Evolutionary conservation across 2,888 invertebrate genomes (phyloP).

Genomic region (Mythimna albipuncta): DNA sequence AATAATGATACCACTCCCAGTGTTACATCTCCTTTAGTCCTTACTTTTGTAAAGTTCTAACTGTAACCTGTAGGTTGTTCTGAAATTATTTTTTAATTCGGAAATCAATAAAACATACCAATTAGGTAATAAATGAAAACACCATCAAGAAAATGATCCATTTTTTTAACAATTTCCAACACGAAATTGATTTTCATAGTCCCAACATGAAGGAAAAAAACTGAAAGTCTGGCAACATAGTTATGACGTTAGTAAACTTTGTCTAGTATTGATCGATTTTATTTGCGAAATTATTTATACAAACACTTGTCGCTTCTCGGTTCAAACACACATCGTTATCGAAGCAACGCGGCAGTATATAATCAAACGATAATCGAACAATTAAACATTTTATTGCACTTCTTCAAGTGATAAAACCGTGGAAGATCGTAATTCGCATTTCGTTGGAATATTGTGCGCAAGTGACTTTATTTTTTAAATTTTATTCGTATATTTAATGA

Average conservation of each 20-base stretch:
- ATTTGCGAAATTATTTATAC: conserved; percentile 74
- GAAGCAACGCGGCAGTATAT: conserved; percentile 48
- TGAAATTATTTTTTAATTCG: neutral
- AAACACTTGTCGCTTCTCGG: conserved; percentile 75
- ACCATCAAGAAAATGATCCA: rapidly evolving
- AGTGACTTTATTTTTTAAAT: conserved; percentile 38
- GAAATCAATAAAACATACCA: rapidly evolving
- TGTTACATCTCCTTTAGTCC: neutral
- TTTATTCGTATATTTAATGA: conserved; percentile 55
- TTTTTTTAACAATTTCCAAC: no score
- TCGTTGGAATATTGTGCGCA: conserved; percentile 30
- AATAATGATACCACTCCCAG: conserved; percentile 6
- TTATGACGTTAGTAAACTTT: conserved; percentile 77
- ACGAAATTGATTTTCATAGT: rapidly evolving
- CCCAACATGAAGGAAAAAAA: neutral
- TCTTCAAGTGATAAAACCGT: conserved; percentile 27
- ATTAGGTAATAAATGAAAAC: neutral
- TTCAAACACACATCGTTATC: conserved; percentile 62
- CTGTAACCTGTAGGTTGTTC: neutral
- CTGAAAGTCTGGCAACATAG: conserved; percentile 65
- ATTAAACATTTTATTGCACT: conserved; percentile 2
- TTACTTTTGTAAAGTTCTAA: neutral
- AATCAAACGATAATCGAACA: conserved; percentile 6
- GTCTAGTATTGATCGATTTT: conserved; percentile 76
- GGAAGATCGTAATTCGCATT: conserved; percentile 35